Conservation (phyloP, 1,140 invertebrate genomes). For the Muscidifurax raptorellus region DNA sequence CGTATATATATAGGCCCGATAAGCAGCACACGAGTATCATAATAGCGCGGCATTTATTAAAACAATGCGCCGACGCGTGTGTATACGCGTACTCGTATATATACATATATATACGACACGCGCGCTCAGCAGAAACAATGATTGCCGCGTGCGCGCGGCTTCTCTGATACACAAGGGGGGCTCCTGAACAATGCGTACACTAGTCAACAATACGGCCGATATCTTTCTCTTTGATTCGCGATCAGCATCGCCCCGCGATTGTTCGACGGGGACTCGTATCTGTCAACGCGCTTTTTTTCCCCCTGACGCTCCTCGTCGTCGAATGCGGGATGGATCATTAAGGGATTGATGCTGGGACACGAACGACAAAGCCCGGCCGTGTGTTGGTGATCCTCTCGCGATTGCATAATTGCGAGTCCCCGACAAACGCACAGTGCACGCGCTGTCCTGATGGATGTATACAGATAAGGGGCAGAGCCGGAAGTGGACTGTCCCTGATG, state of each 20-base stretch:
- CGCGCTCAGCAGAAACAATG: slow-evolving; percentile 31
- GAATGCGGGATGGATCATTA: slow-evolving; percentile 35
- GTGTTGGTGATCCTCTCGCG: neutral
- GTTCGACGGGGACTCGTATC: neutral
- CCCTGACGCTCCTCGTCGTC: neutral
- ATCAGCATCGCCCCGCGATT: slow-evolving; percentile 31
- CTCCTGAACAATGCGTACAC: slow-evolving; percentile 59
- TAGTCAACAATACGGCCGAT: slow-evolving; percentile 61
- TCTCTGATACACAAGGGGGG: slow-evolving; percentile 3
- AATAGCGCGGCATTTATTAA: slow-evolving; percentile 67
- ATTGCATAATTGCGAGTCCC: slow-evolving; percentile 30
- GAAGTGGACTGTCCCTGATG: neutral
- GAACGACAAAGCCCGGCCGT: neutral
- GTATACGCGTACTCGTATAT: too few relatives aligned
- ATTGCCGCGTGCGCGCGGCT: slow-evolving; percentile 31
- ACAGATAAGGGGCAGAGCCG: neutral
- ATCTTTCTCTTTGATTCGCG: slow-evolving; percentile 59
- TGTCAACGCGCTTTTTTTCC: neutral
- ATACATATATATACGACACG: too few relatives aligned
- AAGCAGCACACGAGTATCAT: slow-evolving; percentile 56
- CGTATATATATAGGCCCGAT: slow-evolving; percentile 53
- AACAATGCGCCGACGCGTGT: slow-evolving; percentile 61
- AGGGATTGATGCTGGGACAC: neutral
- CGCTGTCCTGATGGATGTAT: neutral
- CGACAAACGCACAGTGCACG: neutral